phyloP scores from a whole-genome alignment of 2,113 vertebrate genomes.

The Coregonus clupeaformis region DNA sequence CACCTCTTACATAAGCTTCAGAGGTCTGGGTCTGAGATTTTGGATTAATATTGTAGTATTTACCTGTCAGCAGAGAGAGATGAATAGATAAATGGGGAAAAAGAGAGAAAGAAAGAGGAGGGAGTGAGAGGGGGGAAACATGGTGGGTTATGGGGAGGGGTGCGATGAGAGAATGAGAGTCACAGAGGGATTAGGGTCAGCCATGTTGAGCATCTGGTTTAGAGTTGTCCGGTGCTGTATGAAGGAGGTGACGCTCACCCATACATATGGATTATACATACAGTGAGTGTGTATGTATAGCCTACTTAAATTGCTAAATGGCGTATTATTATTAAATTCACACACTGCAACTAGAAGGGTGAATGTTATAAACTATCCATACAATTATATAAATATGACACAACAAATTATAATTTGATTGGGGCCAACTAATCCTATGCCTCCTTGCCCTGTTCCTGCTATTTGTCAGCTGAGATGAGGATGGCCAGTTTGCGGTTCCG shows the following conservation, averaged over 20 bases:
- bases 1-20: conserved; percentile 41
- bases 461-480: conserved; percentile 64
- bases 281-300: too few relatives aligned
- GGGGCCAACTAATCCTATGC: neutral
- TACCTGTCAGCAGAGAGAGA: conserved; percentile 34
- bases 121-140: neutral
- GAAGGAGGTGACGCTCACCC: conserved; percentile 28
- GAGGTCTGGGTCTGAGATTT: conserved; percentile 30
- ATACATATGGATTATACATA: too few relatives aligned
- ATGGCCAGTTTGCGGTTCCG: conserved; percentile 45
- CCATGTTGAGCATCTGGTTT: conserved; percentile 71
- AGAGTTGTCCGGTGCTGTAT: conserved; percentile 35
- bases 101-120: conserved; percentile 42
- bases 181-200: conserved; percentile 69
- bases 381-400: neutral
- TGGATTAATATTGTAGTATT: conserved; percentile 63
- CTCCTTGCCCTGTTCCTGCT: neutral
- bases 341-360: neutral
- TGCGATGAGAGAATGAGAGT: conserved; percentile 32
- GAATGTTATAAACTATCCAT: neutral
- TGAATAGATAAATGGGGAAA: conserved; percentile 45
- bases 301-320: too few relatives aligned
- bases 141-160: conserved; percentile 32
- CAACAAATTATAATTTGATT: neutral
- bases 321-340: too few relatives aligned